These are phyloP conservation scores for Hirtodrosophila duncani DNA, from an alignment of 2,888 invertebrate species.

Conservation along the genomic window DNA sequence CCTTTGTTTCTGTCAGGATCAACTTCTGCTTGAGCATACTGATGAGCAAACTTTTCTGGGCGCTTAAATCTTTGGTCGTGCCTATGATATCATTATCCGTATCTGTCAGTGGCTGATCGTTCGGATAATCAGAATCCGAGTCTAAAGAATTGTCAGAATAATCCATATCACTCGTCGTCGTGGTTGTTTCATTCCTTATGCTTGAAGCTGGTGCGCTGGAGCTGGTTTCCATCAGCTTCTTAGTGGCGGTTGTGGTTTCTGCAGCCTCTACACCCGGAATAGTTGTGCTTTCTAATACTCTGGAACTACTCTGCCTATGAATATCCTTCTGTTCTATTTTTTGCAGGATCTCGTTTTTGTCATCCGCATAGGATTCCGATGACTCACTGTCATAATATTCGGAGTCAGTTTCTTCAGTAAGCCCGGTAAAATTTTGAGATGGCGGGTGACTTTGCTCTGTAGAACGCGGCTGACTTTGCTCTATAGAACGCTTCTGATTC, in stretches of 20 bases:
- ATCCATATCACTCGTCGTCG: conserved; percentile 10
- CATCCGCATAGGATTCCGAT: conserved; percentile 35
- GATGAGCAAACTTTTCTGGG: conserved; percentile 28
- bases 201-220: conserved; percentile 23
- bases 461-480: conserved; percentile 4
- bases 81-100: conserved; percentile 14
- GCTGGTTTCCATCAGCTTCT: conserved; percentile 23
- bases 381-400: conserved; percentile 39
- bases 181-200: conserved; percentile 14
- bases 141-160: conserved; percentile 36
- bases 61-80: conserved; percentile 5
- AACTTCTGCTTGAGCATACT: conserved; percentile 39
- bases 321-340: not conserved
- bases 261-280: not conserved
- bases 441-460: not conserved
- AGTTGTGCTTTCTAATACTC: not conserved
- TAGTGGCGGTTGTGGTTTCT: conserved; percentile 6
- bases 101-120: conserved; percentile 41
- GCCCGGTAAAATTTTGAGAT: not conserved
- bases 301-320: not conserved
- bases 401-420: conserved; percentile 17
- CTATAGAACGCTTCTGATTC: conserved; percentile 11
- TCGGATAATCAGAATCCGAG: conserved; percentile 44
- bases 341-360: conserved; percentile 16
- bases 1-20: conserved; percentile 2